Conservation (phyloP, 2,888 invertebrate genomes). For the Drosophila picticornis region DNA sequence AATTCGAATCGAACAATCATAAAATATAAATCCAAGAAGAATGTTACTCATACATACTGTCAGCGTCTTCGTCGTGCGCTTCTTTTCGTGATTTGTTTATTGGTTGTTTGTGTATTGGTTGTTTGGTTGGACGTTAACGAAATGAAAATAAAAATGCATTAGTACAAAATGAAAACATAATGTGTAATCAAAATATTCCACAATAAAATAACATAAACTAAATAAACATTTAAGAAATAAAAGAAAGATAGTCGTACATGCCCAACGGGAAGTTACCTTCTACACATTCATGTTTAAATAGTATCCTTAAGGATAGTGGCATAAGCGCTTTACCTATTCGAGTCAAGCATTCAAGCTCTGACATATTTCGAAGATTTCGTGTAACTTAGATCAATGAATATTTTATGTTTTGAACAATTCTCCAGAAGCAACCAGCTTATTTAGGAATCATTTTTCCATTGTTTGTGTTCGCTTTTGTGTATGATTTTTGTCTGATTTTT, state of each 20-base stretch:
- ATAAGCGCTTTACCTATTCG: background rate
- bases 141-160: slow-evolving; percentile 28
- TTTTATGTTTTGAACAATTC: background rate
- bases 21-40: slow-evolving; percentile 8
- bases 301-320: background rate
- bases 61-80: slow-evolving; percentile 24
- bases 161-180: slow-evolving; percentile 24
- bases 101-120: slow-evolving; percentile 16
- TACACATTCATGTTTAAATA: background rate
- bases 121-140: slow-evolving; percentile 5
- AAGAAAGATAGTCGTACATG: background rate
- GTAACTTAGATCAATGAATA: background rate
- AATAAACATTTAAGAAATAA: background rate
- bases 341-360: background rate
- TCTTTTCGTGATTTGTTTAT: slow-evolving; percentile 22
- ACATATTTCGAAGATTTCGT: background rate
- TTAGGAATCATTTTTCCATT: background rate
- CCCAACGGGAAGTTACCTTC: background rate
- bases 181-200: background rate
- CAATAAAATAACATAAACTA: background rate
- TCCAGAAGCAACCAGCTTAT: background rate
- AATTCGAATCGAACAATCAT: slow-evolving; percentile 11
- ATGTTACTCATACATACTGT: slow-evolving; percentile 45
- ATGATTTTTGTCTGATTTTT: background rate
- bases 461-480: background rate